These are phyloP conservation scores for Hycleus cichorii DNA, from an alignment of 1,140 invertebrate genomes.

Conservation along the genomic window DNA sequence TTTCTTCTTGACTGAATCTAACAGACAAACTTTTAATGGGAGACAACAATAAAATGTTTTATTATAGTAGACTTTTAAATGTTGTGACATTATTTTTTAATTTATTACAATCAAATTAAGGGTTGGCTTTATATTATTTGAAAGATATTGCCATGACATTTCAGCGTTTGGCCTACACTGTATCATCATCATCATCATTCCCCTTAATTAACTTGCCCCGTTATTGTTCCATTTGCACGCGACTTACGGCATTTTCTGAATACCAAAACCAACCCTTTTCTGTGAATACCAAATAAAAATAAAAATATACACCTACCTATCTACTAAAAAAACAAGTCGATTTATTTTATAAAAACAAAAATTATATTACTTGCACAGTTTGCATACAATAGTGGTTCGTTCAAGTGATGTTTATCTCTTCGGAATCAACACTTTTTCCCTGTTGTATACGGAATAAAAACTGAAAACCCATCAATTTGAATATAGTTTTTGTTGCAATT, in stretches of 20 bases:
- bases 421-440: conserved; percentile 26
- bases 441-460: neutral
- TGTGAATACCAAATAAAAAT: neutral
- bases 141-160: too few species aligned
- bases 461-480: too few species aligned
- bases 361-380: conserved; percentile 30
- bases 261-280: conserved; percentile 4
- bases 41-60: too few species aligned
- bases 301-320: neutral
- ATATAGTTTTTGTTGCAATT: too few species aligned
- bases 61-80: too few species aligned
- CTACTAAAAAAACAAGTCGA: neutral
- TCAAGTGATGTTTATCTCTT: conserved; percentile 25
- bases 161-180: neutral
- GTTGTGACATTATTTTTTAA: too few species aligned
- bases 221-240: conserved; percentile 26
- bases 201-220: conserved; percentile 28
- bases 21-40: too few species aligned
- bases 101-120: too few species aligned
- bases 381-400: conserved; percentile 28
- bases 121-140: too few species aligned
- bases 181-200: conserved; percentile 2
- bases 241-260: conserved; percentile 12
- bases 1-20: too few species aligned
- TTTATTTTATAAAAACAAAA: conserved; percentile 19